Percentiles rank a stretch among this genome's conserved stretches.
These are phyloP conservation scores for Tragulus kanchil DNA, from an alignment of 2,113 vertebrate genomes.

Conservation along the genomic window DNA sequence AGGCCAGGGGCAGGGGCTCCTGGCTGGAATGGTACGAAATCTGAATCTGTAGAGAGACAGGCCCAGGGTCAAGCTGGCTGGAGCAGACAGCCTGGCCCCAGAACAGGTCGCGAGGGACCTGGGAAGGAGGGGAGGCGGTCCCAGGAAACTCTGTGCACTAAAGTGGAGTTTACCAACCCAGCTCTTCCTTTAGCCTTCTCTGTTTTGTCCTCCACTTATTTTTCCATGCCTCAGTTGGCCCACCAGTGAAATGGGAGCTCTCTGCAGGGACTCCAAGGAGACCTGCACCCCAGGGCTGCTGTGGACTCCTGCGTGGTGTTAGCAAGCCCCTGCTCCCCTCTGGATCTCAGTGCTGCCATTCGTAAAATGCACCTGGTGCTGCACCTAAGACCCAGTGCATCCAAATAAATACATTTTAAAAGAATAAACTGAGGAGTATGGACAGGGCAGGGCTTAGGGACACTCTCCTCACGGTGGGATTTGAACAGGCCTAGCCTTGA, in stretches of 20 bases:
- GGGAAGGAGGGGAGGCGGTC: not conserved
- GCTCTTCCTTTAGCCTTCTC: not conserved
- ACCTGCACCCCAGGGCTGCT: not conserved
- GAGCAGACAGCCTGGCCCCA: not conserved
- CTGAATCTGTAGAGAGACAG: constrained; percentile 86
- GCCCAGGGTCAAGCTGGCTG: fast-evolving
- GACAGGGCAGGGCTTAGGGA: not conserved
- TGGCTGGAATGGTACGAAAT: constrained; percentile 89
- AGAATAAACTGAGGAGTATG: not conserved
- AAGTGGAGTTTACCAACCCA: not conserved
- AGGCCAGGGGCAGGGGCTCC: constrained; percentile 81
- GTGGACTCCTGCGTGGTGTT: not conserved
- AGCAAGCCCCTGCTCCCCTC: not conserved
- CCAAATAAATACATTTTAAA: not conserved
- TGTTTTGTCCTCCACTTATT: too few species aligned
- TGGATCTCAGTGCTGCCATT: not conserved
- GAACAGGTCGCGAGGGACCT: not conserved
- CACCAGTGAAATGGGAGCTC: not conserved
- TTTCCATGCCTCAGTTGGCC: not conserved
- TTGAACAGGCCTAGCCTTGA: not conserved
- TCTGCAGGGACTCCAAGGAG: not conserved
- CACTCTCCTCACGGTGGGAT: not conserved
- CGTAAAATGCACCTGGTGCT: not conserved
- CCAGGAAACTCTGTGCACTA: not conserved
- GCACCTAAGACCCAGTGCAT: not conserved